These are phyloP conservation scores for Atta colombica DNA, from an alignment of 1,140 invertebrate species.

Conservation along the genomic window DNA sequence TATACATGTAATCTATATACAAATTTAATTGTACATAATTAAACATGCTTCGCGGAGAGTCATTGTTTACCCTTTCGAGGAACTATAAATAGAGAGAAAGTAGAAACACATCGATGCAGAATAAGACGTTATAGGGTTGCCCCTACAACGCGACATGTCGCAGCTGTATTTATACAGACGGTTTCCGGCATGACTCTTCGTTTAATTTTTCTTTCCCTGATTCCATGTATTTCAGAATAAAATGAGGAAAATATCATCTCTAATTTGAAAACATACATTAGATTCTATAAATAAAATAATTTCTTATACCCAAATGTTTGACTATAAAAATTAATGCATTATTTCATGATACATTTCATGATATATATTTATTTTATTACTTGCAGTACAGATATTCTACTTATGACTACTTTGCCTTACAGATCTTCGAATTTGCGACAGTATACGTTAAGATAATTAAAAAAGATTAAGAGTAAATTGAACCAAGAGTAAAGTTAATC, in stretches of 20 bases:
- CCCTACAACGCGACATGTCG: slow-evolving; percentile 56
- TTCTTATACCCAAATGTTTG: not conserved
- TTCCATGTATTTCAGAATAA: slow-evolving; percentile 48
- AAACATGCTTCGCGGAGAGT: not conserved
- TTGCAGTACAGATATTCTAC: no score
- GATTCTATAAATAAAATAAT: slow-evolving; percentile 32
- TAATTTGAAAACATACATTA: slow-evolving; percentile 12
- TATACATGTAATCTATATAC: no score
- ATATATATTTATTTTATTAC: slow-evolving; percentile 8
- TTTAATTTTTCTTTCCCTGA: slow-evolving; percentile 72
- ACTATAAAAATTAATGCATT: not conserved
- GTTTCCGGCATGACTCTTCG: slow-evolving; percentile 61
- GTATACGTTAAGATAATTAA: no score
- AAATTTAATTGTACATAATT: not conserved
- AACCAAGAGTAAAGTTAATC: no score
- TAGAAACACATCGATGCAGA: slow-evolving; percentile 52
- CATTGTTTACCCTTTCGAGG: slow-evolving; percentile 46
- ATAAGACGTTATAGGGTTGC: slow-evolving; percentile 61
- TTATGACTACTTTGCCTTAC: no score
- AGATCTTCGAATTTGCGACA: no score
- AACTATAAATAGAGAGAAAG: slow-evolving; percentile 62
- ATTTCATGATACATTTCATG: not conserved
- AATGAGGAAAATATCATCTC: slow-evolving; percentile 34
- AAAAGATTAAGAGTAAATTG: no score
- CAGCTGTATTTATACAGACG: slow-evolving; percentile 76